A percentile compares a stretch with the other conserved stretches of the same genome.
Conservation (phyloP, 2,113 vertebrate species). For the Rhadina sibilatrix region DNA sequence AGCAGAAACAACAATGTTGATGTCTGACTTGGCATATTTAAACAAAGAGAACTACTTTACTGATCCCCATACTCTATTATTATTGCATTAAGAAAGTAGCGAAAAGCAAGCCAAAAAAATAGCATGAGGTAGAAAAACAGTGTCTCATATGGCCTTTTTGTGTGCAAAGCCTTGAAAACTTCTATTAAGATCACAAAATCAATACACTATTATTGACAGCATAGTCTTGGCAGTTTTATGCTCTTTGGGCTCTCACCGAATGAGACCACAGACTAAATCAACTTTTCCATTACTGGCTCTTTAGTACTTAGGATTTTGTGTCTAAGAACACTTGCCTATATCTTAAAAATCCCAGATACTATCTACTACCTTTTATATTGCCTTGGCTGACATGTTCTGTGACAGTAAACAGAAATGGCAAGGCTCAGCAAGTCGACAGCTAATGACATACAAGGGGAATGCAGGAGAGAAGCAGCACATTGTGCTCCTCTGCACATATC, state of each 20-base stretch:
- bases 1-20: not conserved
- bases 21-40: not conserved
- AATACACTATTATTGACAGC: not conserved
- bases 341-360: not conserved
- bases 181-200: not conserved
- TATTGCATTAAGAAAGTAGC: not conserved
- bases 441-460: not conserved
- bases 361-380: not conserved
- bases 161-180: not conserved
- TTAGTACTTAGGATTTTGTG: not conserved
- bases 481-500: not conserved
- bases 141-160: not conserved
- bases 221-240: not conserved
- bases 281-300: not conserved
- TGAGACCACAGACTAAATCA: not conserved
- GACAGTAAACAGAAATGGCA: not conserved
- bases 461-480: not conserved
- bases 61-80: not conserved
- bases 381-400: not conserved
- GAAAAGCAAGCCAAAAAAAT: not conserved
- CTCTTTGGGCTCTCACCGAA: not conserved
- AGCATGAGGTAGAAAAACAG: not conserved
- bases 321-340: not conserved
- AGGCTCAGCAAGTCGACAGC: not conserved
- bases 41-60: constrained; percentile 16